Percentiles rank a stretch among this genome's conserved stretches.
Conservation (phyloP, 23 tunicate genomes). For the Trididemnum clinides region DNA sequence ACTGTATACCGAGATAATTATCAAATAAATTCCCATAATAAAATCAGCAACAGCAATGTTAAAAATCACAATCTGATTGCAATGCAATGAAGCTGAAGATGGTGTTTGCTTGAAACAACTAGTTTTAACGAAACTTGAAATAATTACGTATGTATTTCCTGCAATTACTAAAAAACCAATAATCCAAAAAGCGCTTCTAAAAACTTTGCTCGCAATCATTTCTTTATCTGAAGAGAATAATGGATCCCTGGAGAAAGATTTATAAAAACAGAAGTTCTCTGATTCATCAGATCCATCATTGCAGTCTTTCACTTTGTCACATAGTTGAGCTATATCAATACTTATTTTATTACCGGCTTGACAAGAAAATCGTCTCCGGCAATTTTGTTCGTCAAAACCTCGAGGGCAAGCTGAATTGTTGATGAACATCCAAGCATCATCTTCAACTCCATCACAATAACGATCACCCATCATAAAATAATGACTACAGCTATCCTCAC, state of each 20-base stretch:
- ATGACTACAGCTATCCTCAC: neutral
- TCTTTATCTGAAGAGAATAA: neutral
- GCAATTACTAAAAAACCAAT: neutral
- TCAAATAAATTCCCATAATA: slow-evolving; percentile 31
- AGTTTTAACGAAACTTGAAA: neutral
- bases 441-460: slow-evolving; percentile 7
- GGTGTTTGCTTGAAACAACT: neutral
- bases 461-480: neutral
- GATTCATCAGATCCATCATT: neutral
- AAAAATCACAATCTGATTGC: neutral
- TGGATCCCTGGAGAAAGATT: no score
- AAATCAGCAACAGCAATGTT: slow-evolving; percentile 31
- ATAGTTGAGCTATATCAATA: neutral
- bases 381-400: neutral
- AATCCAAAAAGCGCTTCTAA: neutral
- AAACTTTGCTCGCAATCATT: neutral
- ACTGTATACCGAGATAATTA: slow-evolving; percentile 1
- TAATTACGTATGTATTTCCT: neutral
- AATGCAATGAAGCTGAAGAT: neutral
- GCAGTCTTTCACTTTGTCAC: neutral
- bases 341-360: neutral
- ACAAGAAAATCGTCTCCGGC: neutral
- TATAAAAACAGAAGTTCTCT: neutral
- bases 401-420: neutral
- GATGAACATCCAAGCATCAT: neutral